These are phyloP conservation scores for Cephus nigrinus DNA, from an alignment of 2,888 invertebrate genomes.

Conservation along the genomic window DNA sequence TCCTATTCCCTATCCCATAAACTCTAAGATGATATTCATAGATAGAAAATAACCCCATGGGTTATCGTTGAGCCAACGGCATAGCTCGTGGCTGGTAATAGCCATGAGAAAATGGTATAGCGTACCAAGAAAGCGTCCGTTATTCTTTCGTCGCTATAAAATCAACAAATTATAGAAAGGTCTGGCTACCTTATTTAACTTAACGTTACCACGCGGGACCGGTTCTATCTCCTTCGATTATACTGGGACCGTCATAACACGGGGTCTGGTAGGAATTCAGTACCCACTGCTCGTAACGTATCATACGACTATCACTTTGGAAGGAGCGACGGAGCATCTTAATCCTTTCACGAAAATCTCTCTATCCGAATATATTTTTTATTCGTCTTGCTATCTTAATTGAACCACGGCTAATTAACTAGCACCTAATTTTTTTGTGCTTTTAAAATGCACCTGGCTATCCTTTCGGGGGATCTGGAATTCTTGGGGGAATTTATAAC, in stretches of 20 bases:
- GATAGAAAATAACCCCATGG: conserved; percentile 43
- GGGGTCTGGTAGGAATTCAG: not conserved
- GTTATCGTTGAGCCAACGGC: conserved; percentile 32
- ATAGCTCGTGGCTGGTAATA: not conserved
- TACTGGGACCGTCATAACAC: not conserved
- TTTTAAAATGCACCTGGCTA: too few relatives aligned
- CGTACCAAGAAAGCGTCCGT: not conserved
- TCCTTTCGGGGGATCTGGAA: too few relatives aligned
- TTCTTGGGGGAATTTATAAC: not conserved
- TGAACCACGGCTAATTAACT: not conserved
- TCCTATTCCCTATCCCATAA: conserved; percentile 26
- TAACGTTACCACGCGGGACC: not conserved
- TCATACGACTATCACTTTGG: not conserved
- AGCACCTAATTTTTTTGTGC: not conserved
- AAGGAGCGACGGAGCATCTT: not conserved
- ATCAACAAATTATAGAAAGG: not conserved
- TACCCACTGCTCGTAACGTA: not conserved
- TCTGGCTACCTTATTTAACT: not conserved
- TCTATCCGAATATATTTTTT: not conserved
- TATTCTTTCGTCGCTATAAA: not conserved
- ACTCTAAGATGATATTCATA: conserved; percentile 47
- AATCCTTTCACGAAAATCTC: not conserved
- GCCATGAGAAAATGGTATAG: not conserved
- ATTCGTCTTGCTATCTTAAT: not conserved
- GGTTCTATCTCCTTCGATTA: not conserved